Conservation (phyloP, 2,113 vertebrate genomes). For the Morone saxatilis region DNA sequence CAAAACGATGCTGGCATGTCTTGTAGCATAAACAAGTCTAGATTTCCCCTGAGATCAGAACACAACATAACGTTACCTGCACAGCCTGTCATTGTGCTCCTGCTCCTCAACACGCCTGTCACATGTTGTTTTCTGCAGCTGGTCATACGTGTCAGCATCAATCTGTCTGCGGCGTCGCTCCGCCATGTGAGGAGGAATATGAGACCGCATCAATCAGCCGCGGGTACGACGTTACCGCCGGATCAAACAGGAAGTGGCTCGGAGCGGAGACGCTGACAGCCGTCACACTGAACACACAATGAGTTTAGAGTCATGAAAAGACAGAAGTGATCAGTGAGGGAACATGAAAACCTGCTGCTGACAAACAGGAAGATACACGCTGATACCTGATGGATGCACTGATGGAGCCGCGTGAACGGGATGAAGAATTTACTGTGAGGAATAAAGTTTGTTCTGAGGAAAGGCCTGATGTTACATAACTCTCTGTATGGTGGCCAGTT, state of each 20-base stretch:
- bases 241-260: slow-evolving; percentile 58
- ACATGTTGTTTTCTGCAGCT: slow-evolving; percentile 43
- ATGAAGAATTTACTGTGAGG: background rate
- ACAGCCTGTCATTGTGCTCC: slow-evolving; percentile 2
- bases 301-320: slow-evolving; percentile 26
- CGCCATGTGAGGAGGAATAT: slow-evolving; percentile 10
- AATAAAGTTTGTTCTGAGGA: too few species aligned
- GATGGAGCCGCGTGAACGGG: background rate
- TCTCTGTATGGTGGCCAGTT: background rate
- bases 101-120: slow-evolving; percentile 49
- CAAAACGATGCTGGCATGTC: slow-evolving; percentile 3
- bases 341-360: slow-evolving; percentile 45
- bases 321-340: slow-evolving; percentile 39
- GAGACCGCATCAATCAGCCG: slow-evolving; percentile 53
- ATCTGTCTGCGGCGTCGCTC: slow-evolving; percentile 53
- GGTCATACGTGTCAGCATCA: slow-evolving; percentile 64
- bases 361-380: slow-evolving; percentile 14
- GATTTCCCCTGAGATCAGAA: slow-evolving; percentile 48
- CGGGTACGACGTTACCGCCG: slow-evolving; percentile 8
- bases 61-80: background rate
- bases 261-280: slow-evolving; percentile 28
- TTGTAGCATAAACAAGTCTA: slow-evolving; percentile 4
- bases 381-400: background rate
- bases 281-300: slow-evolving; percentile 20
- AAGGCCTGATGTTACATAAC: too few species aligned